These are phyloP conservation scores for Antheraea yamamai DNA, from an alignment of 2,888 invertebrate genomes.

Conservation along the genomic window DNA sequence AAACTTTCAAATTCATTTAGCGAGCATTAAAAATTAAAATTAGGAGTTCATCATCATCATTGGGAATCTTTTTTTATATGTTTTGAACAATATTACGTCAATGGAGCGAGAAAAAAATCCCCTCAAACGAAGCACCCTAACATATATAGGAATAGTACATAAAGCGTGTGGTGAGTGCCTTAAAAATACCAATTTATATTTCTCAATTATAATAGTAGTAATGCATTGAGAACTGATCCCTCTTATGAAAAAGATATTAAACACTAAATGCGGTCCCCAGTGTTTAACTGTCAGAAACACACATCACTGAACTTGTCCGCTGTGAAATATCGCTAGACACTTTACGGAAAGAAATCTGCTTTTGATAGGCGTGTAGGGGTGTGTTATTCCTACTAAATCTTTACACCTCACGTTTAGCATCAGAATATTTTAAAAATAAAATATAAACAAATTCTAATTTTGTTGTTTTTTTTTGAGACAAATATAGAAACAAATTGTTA, in stretches of 20 bases:
- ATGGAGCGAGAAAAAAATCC: too few relatives aligned
- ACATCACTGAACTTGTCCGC: not conserved
- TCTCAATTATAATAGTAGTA: not conserved
- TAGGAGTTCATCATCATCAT: too few relatives aligned
- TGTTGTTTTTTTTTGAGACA: not conserved
- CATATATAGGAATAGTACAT: too few relatives aligned
- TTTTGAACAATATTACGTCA: too few relatives aligned
- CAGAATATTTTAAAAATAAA: not conserved
- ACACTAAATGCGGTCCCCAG: not conserved
- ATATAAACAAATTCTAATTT: not conserved
- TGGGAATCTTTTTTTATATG: too few relatives aligned
- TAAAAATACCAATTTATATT: too few relatives aligned
- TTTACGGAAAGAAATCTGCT: not conserved
- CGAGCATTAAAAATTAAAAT: too few relatives aligned
- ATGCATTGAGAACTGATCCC: not conserved
- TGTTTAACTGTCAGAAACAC: not conserved
- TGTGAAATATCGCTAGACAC: constrained; percentile 6
- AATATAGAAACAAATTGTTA: too few relatives aligned
- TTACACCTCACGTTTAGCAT: not conserved
- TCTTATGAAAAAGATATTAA: not conserved
- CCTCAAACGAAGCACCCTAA: too few relatives aligned
- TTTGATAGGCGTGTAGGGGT: not conserved
- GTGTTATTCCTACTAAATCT: not conserved
- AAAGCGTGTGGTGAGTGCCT: too few relatives aligned
- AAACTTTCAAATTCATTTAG: too few relatives aligned